Evolutionary conservation across 2,888 invertebrate species (phyloP), one percentile per base, ranked within the genome.

Genomic region (Aphodius sticticus): DNA sequence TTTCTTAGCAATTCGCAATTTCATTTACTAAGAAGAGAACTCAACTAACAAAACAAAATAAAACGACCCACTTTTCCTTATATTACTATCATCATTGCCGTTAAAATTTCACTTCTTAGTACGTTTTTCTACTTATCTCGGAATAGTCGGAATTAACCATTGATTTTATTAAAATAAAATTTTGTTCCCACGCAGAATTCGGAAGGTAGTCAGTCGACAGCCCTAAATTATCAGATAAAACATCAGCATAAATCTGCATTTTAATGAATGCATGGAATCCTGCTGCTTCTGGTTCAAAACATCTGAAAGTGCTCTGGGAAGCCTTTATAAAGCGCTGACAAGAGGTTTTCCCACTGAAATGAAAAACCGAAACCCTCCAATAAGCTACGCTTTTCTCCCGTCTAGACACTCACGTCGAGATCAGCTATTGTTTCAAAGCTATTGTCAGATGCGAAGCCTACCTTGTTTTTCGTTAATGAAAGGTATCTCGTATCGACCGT

Each of bases 401-500:
- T 74, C 74, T 74, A 74, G 74, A 74, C 74, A 74, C 74, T 74
- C 35, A 71, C 12, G 16, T 26, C 36, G n/a, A 37, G 36, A 35
- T 37, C 15, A 35, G 9, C 14, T 74, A 36, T 74, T 74, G 16
- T 74, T 74, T 74, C 35, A 53, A 53, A 53, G 53, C 53, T 36
- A 74, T 74, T 74, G 74, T 74, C 36, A 53, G 74, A 74, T 36
- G 26, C 26, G 36, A 35, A 35, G 36, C 37, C 74, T 74, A 36
- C 74, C 16, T 74, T 74, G n/a, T 74, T 74, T 26, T 74, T 26
- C n/a, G 35, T 74, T 74, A 16, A 74, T 37, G 35, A 74, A 74
- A 74, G 74, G 74, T 74, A 71, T 71, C 71, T 71, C 35, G 35
- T 71, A 74, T 74, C 74, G 74, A 74, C 35, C 74, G 26, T 74